These are phyloP conservation scores for Seriola quinqueradiata DNA, from an alignment of 2,113 vertebrate species.

Conservation along the genomic window DNA sequence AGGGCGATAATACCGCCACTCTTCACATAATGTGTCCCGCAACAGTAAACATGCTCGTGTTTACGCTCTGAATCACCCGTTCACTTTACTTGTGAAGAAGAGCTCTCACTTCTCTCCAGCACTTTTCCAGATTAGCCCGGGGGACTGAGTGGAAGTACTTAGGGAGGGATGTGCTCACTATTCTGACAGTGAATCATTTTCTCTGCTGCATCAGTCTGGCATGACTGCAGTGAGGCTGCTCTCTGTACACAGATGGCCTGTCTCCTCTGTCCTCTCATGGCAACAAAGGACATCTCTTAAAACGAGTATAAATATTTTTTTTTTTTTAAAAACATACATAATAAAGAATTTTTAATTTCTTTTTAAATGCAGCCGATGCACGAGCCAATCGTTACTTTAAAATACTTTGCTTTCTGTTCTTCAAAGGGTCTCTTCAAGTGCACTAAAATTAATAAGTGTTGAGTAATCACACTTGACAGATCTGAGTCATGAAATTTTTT, in stretches of 20 bases:
- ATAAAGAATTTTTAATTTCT: no score
- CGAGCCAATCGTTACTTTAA: neutral
- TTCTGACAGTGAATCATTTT: constrained; percentile 53
- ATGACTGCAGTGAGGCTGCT: constrained; percentile 26
- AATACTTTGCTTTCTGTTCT: neutral
- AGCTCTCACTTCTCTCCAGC: constrained; percentile 32
- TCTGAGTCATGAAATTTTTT: constrained; percentile 51
- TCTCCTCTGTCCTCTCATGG: neutral
- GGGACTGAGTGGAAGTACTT: constrained; percentile 43
- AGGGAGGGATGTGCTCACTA: constrained; percentile 26
- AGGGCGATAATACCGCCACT: neutral
- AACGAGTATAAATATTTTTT: neutral
- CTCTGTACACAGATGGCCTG: constrained; percentile 24
- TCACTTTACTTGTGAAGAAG: constrained; percentile 31
- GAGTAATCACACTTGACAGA: constrained; percentile 63
- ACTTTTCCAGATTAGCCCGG: constrained; percentile 49
- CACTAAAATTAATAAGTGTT: constrained; percentile 30
- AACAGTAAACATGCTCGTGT: constrained; percentile 18
- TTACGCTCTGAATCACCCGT: constrained; percentile 33
- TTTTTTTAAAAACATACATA: no score
- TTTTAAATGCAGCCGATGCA: neutral
- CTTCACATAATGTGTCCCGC: constrained; percentile 8
- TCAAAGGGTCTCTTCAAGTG: constrained; percentile 2
- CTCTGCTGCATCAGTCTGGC: constrained; percentile 33
- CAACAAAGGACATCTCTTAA: constrained; percentile 24